Conservation (phyloP, 53 echinoderm and acorn worm species). For the Arbacia lixula region DNA sequence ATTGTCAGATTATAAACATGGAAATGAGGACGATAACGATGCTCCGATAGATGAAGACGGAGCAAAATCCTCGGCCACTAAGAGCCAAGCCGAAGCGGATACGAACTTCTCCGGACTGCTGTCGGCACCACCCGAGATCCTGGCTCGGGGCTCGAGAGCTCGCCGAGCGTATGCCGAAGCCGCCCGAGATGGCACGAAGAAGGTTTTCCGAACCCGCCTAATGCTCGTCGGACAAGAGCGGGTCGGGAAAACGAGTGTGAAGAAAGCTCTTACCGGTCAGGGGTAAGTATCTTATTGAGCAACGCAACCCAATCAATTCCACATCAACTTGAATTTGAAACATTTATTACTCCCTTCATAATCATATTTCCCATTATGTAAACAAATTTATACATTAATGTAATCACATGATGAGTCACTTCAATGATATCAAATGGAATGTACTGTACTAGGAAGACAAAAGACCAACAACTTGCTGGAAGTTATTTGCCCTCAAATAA, state of each 20-base stretch:
- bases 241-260: conserved; percentile 57
- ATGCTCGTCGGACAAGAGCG: conserved; percentile 63
- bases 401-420: neutral
- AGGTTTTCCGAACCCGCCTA: conserved; percentile 50
- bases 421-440: neutral
- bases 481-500: no score
- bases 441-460: neutral
- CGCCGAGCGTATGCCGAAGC: conserved; percentile 49
- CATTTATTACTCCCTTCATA: neutral
- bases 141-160: conserved; percentile 45
- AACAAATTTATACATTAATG: no score
- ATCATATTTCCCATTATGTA: neutral
- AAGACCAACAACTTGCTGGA: no score
- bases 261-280: conserved; percentile 53
- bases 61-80: no score
- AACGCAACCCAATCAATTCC: neutral
- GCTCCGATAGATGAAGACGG: neutral
- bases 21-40: neutral
- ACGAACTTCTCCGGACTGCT: conserved; percentile 2
- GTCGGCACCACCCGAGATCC: conserved; percentile 52
- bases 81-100: neutral
- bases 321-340: no score
- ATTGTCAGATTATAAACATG: neutral
- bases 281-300: conserved; percentile 8
- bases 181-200: conserved; percentile 46